Percentiles rank a stretch among this genome's conserved stretches.
Evolutionary conservation across 92 coral and sea anemone species (phyloP).

Genomic region (Actinostola sp.): DNA sequence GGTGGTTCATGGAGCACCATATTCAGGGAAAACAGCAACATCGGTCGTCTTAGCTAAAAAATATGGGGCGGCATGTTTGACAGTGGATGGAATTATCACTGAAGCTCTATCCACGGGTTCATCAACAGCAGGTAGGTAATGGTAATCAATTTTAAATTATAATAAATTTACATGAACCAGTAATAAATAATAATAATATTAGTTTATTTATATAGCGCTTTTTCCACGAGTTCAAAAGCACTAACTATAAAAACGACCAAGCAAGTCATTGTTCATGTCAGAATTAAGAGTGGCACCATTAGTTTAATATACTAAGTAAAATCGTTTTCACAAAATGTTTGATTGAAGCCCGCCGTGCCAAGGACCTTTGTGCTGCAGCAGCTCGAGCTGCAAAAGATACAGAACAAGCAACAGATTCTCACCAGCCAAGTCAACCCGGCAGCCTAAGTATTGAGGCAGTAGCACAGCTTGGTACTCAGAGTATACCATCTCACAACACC

Average conservation of each 20-base stretch:
- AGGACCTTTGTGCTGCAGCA: constrained; percentile 95
- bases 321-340: too few species aligned
- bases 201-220: too few species aligned
- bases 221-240: too few species aligned
- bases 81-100: constrained; percentile 86
- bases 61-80: constrained; percentile 88
- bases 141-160: too few species aligned
- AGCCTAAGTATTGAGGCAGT: constrained; percentile 96
- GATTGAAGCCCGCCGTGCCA: constrained; percentile 83
- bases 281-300: too few species aligned
- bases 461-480: constrained; percentile 84
- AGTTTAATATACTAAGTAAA: too few species aligned
- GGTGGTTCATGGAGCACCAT: constrained; percentile 90
- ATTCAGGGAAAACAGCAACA: constrained; percentile 91
- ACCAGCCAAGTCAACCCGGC: constrained; percentile 61
- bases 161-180: too few species aligned
- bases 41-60: constrained; percentile 83
- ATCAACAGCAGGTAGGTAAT: constrained; percentile 78
- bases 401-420: constrained; percentile 74
- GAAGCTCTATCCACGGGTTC: constrained; percentile 92
- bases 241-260: too few species aligned
- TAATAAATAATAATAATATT: too few species aligned
- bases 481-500: constrained; percentile 55
- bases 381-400: constrained; percentile 92
- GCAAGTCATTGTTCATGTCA: too few species aligned